Percentiles rank a stretch among this genome's conserved stretches.
Evolutionary conservation across 2,113 vertebrate genomes (phyloP).

Genomic region (Dipodomys ordii): DNA sequence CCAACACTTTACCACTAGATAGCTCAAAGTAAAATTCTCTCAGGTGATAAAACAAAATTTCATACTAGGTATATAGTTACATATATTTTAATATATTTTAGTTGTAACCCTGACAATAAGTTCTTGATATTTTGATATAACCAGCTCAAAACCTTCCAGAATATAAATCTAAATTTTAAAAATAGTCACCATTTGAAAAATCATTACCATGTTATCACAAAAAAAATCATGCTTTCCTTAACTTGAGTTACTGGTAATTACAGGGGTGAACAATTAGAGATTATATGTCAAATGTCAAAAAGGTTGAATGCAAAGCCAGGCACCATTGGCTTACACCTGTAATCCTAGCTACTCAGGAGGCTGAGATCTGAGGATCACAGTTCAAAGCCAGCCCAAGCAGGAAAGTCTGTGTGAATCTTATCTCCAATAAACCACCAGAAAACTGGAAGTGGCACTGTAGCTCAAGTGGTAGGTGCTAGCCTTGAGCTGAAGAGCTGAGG

Average conservation of each 20-base stretch:
- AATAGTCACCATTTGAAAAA: not conserved
- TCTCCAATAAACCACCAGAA: too few species aligned
- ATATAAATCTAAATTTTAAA: constrained; percentile 1
- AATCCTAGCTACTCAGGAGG: too few species aligned
- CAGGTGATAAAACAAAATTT: not conserved
- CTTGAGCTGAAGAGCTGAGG: too few species aligned
- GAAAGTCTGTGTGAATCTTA: too few species aligned
- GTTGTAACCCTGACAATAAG: not conserved
- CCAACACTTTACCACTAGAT: not conserved
- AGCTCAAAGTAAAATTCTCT: not conserved
- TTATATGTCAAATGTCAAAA: not conserved
- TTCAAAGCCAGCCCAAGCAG: too few species aligned
- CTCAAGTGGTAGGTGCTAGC: too few species aligned
- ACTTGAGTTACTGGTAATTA: too few species aligned
- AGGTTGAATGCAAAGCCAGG: not conserved
- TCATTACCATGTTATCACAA: not conserved
- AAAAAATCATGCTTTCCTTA: not conserved
- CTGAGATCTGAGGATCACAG: too few species aligned
- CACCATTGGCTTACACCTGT: too few species aligned
- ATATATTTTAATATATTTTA: not conserved
- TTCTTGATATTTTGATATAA: not conserved
- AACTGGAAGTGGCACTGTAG: too few species aligned
- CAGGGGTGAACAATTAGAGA: not conserved
- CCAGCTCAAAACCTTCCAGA: not conserved
- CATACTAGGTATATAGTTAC: not conserved